Conservation (phyloP, 2,888 invertebrate species). For the Diarsia dahlii region DNA sequence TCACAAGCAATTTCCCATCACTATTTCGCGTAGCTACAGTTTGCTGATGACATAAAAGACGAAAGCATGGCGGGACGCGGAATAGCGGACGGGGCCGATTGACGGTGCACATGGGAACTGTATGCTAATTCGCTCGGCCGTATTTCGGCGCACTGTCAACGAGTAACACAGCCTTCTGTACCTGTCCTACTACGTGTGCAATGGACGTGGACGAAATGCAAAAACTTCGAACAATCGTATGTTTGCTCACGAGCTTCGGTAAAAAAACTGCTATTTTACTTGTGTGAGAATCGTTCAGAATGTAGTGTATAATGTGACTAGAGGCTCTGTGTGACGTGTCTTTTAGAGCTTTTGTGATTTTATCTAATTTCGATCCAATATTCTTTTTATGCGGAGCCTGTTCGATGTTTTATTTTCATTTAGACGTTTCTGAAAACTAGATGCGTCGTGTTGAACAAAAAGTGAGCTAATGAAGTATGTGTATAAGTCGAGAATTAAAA, state of each 20-base stretch:
- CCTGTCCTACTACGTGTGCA: conserved; percentile 54
- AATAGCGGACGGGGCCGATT: conserved; percentile 71
- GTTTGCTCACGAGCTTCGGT: conserved; percentile 57
- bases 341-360: conserved; percentile 41
- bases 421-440: not conserved
- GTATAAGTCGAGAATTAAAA: not conserved
- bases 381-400: conserved; percentile 5
- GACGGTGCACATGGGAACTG: conserved; percentile 82
- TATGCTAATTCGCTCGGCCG: conserved; percentile 80
- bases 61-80: conserved; percentile 69
- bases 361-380: conserved; percentile 31
- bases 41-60: conserved; percentile 69
- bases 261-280: conserved; percentile 59
- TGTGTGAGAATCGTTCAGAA: conserved; percentile 44
- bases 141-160: conserved; percentile 79
- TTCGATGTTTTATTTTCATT: conserved; percentile 16
- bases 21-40: conserved; percentile 55
- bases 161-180: conserved; percentile 62
- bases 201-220: conserved; percentile 65
- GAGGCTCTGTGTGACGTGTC: conserved; percentile 32
- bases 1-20: conserved; percentile 50
- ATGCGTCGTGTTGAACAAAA: not conserved
- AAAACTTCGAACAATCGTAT: conserved; percentile 64
- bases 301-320: conserved; percentile 42
- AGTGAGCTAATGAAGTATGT: not conserved